phyloP scores from a whole-genome alignment of 2,797 vertebrate genomes.

The Chaunax sp. region DNA sequence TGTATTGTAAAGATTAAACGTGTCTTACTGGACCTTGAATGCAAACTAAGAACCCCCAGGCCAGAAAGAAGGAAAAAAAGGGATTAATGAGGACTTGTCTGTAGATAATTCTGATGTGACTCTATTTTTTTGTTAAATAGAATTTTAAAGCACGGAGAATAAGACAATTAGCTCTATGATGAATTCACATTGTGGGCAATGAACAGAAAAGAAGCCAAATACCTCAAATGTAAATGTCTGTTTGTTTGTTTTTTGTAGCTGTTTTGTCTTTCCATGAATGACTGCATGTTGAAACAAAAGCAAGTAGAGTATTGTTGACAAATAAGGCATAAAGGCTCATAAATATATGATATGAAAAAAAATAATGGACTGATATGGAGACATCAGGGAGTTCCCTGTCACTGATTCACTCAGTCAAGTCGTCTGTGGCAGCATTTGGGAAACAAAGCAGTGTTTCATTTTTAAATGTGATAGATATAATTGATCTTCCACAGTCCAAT shows the following conservation, averaged over 20 bases:
- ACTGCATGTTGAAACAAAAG: slow-evolving; percentile 19
- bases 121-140: slow-evolving; percentile 37
- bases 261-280: slow-evolving; percentile 19
- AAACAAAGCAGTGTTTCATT: slow-evolving; percentile 27
- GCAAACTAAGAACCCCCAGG: slow-evolving; percentile 67
- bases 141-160: slow-evolving; percentile 37
- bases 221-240: slow-evolving; percentile 35
- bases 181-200: slow-evolving; percentile 32
- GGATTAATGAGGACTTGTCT: slow-evolving; percentile 51
- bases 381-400: slow-evolving; percentile 14
- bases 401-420: slow-evolving; percentile 34
- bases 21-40: slow-evolving; percentile 77
- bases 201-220: slow-evolving; percentile 14
- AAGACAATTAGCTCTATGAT: slow-evolving; percentile 41
- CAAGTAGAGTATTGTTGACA: slow-evolving; percentile 27
- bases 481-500: slow-evolving; percentile 8
- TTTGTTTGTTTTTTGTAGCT: slow-evolving; percentile 22
- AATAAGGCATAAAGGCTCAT: slow-evolving; percentile 21
- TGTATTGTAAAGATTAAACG: slow-evolving; percentile 81
- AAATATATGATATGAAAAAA: not conserved
- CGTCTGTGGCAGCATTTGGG: slow-evolving; percentile 2
- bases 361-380: slow-evolving; percentile 25
- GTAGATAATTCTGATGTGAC: slow-evolving; percentile 66
- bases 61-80: slow-evolving; percentile 36
- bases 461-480: slow-evolving; percentile 18